Evolutionary conservation across 2,888 invertebrate genomes (phyloP), one percentile per base, ranked within the genome.

Genomic region (Dicycla oo): DNA sequence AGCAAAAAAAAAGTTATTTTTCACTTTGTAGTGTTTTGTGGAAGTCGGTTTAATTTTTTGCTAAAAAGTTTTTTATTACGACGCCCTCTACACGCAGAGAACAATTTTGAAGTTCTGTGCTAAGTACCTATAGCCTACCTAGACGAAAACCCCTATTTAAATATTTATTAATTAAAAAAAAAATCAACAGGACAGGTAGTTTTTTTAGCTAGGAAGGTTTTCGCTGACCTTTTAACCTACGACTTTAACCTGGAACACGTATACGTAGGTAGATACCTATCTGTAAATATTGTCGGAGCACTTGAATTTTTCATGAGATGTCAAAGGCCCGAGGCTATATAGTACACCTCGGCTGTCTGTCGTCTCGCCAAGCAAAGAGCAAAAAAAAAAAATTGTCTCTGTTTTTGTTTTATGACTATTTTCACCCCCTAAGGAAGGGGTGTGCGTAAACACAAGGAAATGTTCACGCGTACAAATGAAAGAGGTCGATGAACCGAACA

Each of bases 241-340:
- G n/a, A n/a, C n/a, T n/a, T n/a, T n/a, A n/a, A n/a, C n/a, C 49
- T 67, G 57, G 64, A 47, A 45, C 64, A 69, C 45, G 65, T 73
- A 67, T 74, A 68, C 61, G 30, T 73, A 80, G 70, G 71, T 70
- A n/a, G n/a, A n/a, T n/a, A n/a, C n/a, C n/a, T n/a, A 75, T 68
- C 73, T 69, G 73, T 80, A 85, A 87, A 88, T 89, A 88, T 90
- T 88, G 89, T 87, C 84, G 86, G 82, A 88, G 85, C 82, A 88
- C 89, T 92, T 94, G 93, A 92, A 94, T 94, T 91, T 94, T 95
- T 94, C 93, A 94, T 94, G 92, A 93, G 91, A 87, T 92, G 89
- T 93, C 92, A 93, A 93, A 93, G 90, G 91, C 91, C 89, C 73
- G 79, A 73, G 91, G 91, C 90, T 85, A 34, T 34, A 49, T 8